phyloP scores from a whole-genome alignment of 2,113 vertebrate genomes.

The Brachypodius melanocephalos region DNA sequence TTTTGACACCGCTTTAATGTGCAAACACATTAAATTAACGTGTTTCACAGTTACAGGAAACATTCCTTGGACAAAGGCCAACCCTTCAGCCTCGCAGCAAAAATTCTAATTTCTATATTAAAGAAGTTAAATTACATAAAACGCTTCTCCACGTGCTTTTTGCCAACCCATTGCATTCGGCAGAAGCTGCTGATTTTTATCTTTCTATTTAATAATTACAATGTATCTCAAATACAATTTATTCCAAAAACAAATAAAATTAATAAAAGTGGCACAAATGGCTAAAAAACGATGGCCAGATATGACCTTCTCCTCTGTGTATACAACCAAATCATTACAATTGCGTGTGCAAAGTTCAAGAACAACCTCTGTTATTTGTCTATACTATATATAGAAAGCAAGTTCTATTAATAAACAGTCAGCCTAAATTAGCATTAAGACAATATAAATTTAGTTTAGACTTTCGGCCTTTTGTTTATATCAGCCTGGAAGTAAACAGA shows the following conservation, averaged over 20 bases:
- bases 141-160: neutral
- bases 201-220: neutral
- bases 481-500: neutral
- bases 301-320: neutral
- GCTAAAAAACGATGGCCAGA: neutral
- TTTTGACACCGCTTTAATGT: slow-evolving; percentile 37
- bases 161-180: neutral
- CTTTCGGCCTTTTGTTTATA: neutral
- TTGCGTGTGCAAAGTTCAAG: neutral
- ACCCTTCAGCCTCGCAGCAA: neutral
- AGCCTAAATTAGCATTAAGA: neutral
- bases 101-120: neutral
- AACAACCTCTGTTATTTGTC: neutral
- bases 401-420: slow-evolving; percentile 20
- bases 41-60: slow-evolving; percentile 23
- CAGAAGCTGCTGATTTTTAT: neutral
- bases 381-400: neutral
- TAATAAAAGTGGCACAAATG: neutral
- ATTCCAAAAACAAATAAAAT: neutral
- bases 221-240: neutral
- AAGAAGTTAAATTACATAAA: neutral
- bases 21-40: slow-evolving; percentile 56
- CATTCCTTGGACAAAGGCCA: slow-evolving; percentile 38
- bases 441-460: neutral
- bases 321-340: neutral